These are phyloP conservation scores for Laspeyria flexula DNA, from an alignment of 2,888 invertebrate species.

Conservation along the genomic window DNA sequence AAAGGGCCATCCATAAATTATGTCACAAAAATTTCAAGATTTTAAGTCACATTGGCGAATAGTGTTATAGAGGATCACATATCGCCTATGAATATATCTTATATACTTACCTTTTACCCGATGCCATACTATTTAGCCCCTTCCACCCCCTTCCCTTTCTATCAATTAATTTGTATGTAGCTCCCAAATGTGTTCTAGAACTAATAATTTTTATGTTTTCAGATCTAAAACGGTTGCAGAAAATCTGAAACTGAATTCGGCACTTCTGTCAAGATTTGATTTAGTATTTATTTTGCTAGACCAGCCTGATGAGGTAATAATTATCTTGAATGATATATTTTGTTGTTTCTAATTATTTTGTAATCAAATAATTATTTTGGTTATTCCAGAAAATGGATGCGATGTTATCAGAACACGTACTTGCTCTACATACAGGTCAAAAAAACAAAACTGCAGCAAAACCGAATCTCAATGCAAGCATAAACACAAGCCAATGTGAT, in stretches of 20 bases:
- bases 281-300: slow-evolving; percentile 96
- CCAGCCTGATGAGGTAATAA: slow-evolving; percentile 91
- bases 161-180: no score
- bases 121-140: no score
- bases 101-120: no score
- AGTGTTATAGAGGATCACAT: no score
- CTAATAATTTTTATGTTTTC: slow-evolving; percentile 17
- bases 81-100: no score
- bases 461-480: slow-evolving; percentile 50
- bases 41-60: no score
- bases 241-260: slow-evolving; percentile 94
- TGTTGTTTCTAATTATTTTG: no score
- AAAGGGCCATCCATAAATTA: no score
- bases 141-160: no score
- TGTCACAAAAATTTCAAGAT: no score
- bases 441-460: slow-evolving; percentile 52
- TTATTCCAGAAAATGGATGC: slow-evolving; percentile 89
- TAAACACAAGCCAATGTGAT: slow-evolving; percentile 66
- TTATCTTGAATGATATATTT: background rate
- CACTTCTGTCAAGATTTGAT: slow-evolving; percentile 96
- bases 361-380: background rate
- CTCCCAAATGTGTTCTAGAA: no score
- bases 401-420: slow-evolving; percentile 92
- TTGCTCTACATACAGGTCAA: slow-evolving; percentile 89
- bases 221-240: slow-evolving; percentile 94